Percentiles rank a stretch among this genome's conserved stretches.
These are phyloP conservation scores for Carcharodon carcharias DNA, from an alignment of 2,797 vertebrate genomes.

Conservation along the genomic window DNA sequence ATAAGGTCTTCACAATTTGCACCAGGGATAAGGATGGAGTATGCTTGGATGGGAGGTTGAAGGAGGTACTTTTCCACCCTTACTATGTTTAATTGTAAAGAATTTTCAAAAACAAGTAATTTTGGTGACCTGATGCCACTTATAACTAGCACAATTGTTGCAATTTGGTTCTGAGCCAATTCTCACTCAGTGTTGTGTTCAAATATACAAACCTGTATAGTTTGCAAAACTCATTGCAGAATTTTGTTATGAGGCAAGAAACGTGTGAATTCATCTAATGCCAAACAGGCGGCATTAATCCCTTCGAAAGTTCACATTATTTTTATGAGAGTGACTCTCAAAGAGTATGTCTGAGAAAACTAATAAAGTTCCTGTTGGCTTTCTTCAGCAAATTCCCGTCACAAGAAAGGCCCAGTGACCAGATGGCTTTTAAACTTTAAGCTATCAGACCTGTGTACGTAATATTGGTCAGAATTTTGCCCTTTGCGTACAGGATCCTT, in stretches of 20 bases:
- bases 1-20: background rate
- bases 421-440: background rate
- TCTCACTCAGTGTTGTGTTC: background rate
- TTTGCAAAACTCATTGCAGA: no score
- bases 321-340: no score
- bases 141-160: no score
- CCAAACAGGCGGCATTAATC: no score
- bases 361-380: background rate
- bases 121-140: no score
- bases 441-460: background rate
- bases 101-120: background rate
- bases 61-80: background rate
- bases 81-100: background rate
- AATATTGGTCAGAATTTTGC: background rate
- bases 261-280: no score
- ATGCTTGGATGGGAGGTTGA: background rate
- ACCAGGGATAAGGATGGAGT: background rate
- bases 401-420: background rate
- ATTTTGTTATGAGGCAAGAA: no score
- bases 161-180: background rate
- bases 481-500: no score
- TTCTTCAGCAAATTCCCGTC: background rate
- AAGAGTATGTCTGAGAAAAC: background rate
- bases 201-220: background rate
- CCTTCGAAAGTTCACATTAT: no score